Percentiles rank a stretch among this genome's conserved stretches.
Evolutionary conservation across 1,140 invertebrate genomes (phyloP).

Genomic region (Pararge aegeria): DNA sequence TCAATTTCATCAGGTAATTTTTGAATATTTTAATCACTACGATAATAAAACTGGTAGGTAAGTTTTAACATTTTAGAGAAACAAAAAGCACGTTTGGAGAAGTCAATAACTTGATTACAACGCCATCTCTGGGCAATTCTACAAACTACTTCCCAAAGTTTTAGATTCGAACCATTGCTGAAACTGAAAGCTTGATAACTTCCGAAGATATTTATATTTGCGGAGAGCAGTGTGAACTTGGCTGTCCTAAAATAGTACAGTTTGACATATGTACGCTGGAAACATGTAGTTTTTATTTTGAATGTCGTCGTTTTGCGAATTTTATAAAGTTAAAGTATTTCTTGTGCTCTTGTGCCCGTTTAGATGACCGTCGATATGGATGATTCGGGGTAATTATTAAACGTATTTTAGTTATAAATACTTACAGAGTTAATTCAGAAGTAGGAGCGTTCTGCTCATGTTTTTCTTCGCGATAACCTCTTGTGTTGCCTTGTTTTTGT

Average conservation of each 20-base stretch:
- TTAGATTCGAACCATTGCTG: slow-evolving; percentile 35
- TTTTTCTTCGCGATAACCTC: slow-evolving; percentile 64
- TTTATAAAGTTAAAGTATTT: slow-evolving; percentile 56
- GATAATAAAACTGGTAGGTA: too few relatives aligned
- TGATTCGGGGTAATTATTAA: slow-evolving; percentile 68
- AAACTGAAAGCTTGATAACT: slow-evolving; percentile 43
- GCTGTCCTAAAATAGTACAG: slow-evolving; percentile 71
- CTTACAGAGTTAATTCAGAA: slow-evolving; percentile 30
- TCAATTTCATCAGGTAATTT: too few relatives aligned
- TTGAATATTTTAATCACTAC: too few relatives aligned
- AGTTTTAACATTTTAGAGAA: too few relatives aligned
- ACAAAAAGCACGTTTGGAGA: too few relatives aligned
- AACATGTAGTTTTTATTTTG: slow-evolving; percentile 78
- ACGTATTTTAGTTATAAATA: slow-evolving; percentile 30
- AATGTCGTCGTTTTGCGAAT: slow-evolving; percentile 67
- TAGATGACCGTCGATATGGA: slow-evolving; percentile 69
- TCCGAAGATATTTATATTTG: slow-evolving; percentile 58
- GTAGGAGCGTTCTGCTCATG: slow-evolving; percentile 31
- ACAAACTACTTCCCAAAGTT: not conserved
- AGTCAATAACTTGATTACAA: slow-evolving; percentile 12
- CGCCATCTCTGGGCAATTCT: slow-evolving; percentile 36
- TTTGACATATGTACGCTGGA: slow-evolving; percentile 74
- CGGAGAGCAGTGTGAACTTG: slow-evolving; percentile 65
- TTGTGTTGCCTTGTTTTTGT: slow-evolving; percentile 32
- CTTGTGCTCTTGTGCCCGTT: slow-evolving; percentile 21